Conservation (phyloP, 2,888 invertebrate species). For the Drosophila hamatofila region DNA sequence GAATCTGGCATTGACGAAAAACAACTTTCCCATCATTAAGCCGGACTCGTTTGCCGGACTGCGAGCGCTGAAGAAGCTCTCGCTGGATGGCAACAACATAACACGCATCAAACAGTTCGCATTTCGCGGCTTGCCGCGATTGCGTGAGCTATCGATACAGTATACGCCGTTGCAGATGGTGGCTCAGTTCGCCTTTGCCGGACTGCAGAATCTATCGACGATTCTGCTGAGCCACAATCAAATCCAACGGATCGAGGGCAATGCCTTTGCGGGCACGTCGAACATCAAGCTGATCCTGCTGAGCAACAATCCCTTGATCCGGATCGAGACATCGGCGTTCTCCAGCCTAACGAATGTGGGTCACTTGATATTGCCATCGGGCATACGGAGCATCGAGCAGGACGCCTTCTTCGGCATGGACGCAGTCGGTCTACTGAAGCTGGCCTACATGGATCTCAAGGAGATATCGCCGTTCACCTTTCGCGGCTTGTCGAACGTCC, state of each 20-base stretch:
- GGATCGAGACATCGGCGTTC: conserved; percentile 93
- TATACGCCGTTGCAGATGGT: conserved; percentile 93
- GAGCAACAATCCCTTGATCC: conserved; percentile 93
- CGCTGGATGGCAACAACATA: conserved; percentile 95
- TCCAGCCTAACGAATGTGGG: conserved; percentile 93
- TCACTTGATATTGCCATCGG: conserved; percentile 93
- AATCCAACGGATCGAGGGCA: conserved; percentile 90
- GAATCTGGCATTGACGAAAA: conserved; percentile 94
- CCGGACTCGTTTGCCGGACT: conserved; percentile 94
- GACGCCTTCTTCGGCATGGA: conserved; percentile 93
- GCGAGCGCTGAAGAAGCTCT: conserved; percentile 92
- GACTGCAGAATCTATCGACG: conserved; percentile 91
- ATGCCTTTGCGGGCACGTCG: conserved; percentile 94
- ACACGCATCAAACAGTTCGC: conserved; percentile 93
- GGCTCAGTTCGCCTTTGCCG: conserved; percentile 93
- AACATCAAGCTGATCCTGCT: conserved; percentile 93
- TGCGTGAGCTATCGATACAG: conserved; percentile 93
- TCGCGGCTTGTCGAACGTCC: conserved; percentile 91
- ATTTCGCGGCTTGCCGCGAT: conserved; percentile 92
- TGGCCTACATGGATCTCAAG: conserved; percentile 93
- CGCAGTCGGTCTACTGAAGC: conserved; percentile 92
- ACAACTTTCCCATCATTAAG: conserved; percentile 92
- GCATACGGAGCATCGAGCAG: conserved; percentile 90
- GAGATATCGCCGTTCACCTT: conserved; percentile 90
- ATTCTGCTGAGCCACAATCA: conserved; percentile 90